Percentiles rank a stretch among this genome's conserved stretches.
phyloP scores from a whole-genome alignment of 2,113 vertebrate species.

The Pygoscelis adeliae region DNA sequence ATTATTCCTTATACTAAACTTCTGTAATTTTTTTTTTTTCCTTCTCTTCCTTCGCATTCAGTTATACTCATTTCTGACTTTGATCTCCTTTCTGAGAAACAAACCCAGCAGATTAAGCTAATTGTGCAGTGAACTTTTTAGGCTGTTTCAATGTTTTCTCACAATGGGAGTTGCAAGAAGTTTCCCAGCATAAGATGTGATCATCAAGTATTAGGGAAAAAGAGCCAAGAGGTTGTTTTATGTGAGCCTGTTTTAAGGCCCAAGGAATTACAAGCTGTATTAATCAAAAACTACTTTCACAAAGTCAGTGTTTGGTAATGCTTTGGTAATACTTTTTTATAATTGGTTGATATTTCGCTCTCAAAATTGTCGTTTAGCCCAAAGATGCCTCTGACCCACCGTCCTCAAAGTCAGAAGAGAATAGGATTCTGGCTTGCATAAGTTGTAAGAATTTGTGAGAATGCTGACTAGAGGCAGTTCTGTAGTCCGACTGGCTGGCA shows the following conservation, averaged over 20 bases:
- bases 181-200: neutral
- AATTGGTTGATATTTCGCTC: neutral
- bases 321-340: neutral
- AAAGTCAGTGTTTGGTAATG: neutral
- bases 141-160: neutral
- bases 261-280: neutral
- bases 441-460: neutral
- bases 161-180: neutral
- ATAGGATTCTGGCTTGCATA: neutral
- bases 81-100: slow-evolving; percentile 1
- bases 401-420: neutral
- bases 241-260: neutral
- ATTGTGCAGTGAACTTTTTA: neutral
- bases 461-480: neutral
- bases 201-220: neutral
- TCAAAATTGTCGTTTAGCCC: neutral
- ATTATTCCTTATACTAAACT: neutral
- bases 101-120: neutral
- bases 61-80: neutral
- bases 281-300: neutral
- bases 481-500: neutral
- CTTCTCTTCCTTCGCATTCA: neutral
- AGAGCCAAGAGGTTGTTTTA: neutral
- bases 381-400: neutral
- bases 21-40: neutral